Evolutionary conservation across 2,797 vertebrate genomes (phyloP), one percentile per base, ranked within the genome.

Genomic region (Sebastes alutus): DNA sequence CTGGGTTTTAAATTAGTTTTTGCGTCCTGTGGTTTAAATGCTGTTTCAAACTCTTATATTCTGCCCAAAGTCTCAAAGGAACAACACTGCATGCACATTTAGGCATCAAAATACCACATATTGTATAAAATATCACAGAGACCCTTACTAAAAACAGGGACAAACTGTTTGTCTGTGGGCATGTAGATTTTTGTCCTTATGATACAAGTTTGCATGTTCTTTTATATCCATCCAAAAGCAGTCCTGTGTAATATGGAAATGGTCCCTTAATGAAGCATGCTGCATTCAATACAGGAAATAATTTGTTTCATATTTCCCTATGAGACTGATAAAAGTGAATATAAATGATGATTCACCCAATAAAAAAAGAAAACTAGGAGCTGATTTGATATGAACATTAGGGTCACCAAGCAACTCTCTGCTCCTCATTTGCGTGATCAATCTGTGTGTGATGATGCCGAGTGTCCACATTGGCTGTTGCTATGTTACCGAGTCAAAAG

Each of bases 401-500:
- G 5, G 6, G n/a, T 72, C 66, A 77, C 5, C 10, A 23, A 55
- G 46, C 59, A 74, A 78, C 60, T 63, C 63, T 70, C 38, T 25
- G 33, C 27, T 63, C 38, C 20, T 79, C 22, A 61, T 63, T 63
- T 73, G 58, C 3, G 8, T 68, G 52, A 33, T 70, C 22, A 61
- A 32, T 77, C 54, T 66, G 58, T 55, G 65, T 67, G 33, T 22
- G 14, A 73, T 60, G 65, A 22, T 55, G 66, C 56, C 0, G 7
- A 66, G 35, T 20, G 25, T 78, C 68, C 25, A 80, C 52, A 71
- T 7, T 64, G 52, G 60, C 71, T 79, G 83, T 84, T 86, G 85
- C 85, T 83, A 84, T 81, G 85, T 61, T 80, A 87, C 85, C 0
- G 6, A 66, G 55, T 77, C 70, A 73, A 71, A 62, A 72, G 72